Evolutionary conservation across 1,140 invertebrate genomes (phyloP).

Genomic region (Cydia amplana): DNA sequence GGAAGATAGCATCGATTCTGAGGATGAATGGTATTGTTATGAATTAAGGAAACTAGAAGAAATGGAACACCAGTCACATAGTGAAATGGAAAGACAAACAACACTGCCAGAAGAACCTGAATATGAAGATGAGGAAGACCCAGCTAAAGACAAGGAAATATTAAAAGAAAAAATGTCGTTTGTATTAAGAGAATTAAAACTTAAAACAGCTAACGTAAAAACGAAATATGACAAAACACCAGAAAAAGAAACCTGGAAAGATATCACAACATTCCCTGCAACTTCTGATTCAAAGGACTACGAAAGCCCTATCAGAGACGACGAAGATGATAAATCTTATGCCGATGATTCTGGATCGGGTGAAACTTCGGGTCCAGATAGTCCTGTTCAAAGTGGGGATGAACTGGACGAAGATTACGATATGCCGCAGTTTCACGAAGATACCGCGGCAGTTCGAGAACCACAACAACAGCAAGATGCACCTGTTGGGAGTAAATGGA

Average conservation of each 20-base stretch:
- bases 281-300: slow-evolving; percentile 61
- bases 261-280: slow-evolving; percentile 71
- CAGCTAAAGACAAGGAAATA: slow-evolving; percentile 79
- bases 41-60: slow-evolving; percentile 92
- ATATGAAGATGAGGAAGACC: slow-evolving; percentile 78
- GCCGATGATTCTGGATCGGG: slow-evolving; percentile 84
- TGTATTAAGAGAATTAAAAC: slow-evolving; percentile 86
- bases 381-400: slow-evolving; percentile 86
- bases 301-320: slow-evolving; percentile 55
- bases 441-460: slow-evolving; percentile 62
- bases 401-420: slow-evolving; percentile 83
- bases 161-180: slow-evolving; percentile 89
- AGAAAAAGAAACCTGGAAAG: slow-evolving; percentile 70
- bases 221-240: slow-evolving; percentile 72
- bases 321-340: slow-evolving; percentile 73
- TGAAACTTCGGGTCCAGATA: slow-evolving; percentile 92
- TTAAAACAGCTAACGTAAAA: slow-evolving; percentile 81
- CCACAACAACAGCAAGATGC: slow-evolving; percentile 77
- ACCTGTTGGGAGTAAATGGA: slow-evolving; percentile 91
- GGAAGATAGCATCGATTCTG: slow-evolving; percentile 95
- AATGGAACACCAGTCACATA: slow-evolving; percentile 87
- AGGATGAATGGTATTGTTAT: slow-evolving; percentile 96
- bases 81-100: slow-evolving; percentile 83
- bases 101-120: slow-evolving; percentile 82
- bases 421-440: slow-evolving; percentile 80